These are phyloP conservation scores for Gobiocypris rarus DNA, from an alignment of 2,113 vertebrate genomes.

Conservation along the genomic window DNA sequence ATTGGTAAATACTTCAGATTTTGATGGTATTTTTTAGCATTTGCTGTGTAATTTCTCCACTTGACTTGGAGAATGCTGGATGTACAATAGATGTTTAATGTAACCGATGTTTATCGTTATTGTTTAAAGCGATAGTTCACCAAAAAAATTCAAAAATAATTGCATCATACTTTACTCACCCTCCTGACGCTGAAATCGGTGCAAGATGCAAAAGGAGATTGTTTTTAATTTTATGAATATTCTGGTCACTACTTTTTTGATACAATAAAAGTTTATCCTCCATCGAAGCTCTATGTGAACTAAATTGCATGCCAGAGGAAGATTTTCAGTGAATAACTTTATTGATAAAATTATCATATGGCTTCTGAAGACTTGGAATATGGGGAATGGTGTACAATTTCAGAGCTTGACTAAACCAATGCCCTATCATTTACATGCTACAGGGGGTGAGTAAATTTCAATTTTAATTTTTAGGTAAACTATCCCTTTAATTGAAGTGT, in stretches of 20 bases:
- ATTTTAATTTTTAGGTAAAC: neutral
- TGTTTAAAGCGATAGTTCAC: no score
- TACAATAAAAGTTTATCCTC: neutral
- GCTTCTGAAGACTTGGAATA: neutral
- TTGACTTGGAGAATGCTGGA: no score
- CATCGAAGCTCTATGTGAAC: neutral
- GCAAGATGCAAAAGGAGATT: no score
- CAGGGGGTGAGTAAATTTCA: neutral
- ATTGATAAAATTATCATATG: neutral
- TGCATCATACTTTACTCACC: neutral
- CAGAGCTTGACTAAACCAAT: neutral
- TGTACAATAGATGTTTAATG: no score
- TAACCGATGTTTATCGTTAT: no score
- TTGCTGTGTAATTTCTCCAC: no score
- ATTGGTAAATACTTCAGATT: no score
- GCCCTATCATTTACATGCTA: neutral
- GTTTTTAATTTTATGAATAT: no score
- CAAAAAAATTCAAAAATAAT: neutral
- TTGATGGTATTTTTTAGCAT: no score
- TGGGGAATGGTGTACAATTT: neutral
- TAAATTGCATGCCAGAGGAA: neutral
- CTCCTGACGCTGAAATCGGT: neutral
- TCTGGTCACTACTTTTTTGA: neutral
- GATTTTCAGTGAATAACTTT: neutral
- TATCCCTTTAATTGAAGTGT: conserved; percentile 14